Percentiles rank a stretch among this genome's conserved stretches.
phyloP scores from a whole-genome alignment of 2,797 vertebrate species.

The Monodelphis domestica region DNA sequence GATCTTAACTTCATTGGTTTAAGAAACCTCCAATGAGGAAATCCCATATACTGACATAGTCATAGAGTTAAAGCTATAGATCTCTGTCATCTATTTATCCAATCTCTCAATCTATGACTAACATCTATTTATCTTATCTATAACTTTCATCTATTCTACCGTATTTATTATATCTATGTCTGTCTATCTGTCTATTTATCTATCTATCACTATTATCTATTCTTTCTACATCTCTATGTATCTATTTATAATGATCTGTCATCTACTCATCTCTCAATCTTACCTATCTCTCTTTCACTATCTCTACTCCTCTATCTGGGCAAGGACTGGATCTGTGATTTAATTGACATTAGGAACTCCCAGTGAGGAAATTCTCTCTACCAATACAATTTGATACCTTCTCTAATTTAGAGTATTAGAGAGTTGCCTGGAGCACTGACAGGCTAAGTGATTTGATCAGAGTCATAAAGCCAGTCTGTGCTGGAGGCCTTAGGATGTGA shows the following conservation, averaged over 20 bases:
- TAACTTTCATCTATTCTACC: too few species aligned
- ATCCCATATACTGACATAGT: neutral
- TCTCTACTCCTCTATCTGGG: neutral
- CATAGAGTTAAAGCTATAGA: too few species aligned
- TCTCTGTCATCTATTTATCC: too few species aligned
- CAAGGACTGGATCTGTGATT: neutral
- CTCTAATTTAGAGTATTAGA: too few species aligned
- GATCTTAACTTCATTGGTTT: neutral
- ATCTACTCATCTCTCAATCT: too few species aligned
- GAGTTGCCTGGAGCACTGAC: neutral
- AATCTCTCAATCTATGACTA: too few species aligned
- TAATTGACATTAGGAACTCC: neutral
- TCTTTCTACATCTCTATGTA: neutral
- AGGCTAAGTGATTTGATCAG: slow-evolving; percentile 38
- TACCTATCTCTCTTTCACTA: too few species aligned
- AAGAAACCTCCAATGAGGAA: neutral
- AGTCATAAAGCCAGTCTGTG: neutral
- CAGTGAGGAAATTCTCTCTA: neutral
- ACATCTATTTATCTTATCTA: too few species aligned
- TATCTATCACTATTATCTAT: neutral
- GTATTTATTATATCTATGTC: too few species aligned
- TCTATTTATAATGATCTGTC: too few species aligned
- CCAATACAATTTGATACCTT: neutral
- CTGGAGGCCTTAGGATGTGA: neutral
- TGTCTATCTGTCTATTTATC: too few species aligned